phyloP scores from a whole-genome alignment of 2,888 invertebrate species.

The Drosophila melanocephala region DNA sequence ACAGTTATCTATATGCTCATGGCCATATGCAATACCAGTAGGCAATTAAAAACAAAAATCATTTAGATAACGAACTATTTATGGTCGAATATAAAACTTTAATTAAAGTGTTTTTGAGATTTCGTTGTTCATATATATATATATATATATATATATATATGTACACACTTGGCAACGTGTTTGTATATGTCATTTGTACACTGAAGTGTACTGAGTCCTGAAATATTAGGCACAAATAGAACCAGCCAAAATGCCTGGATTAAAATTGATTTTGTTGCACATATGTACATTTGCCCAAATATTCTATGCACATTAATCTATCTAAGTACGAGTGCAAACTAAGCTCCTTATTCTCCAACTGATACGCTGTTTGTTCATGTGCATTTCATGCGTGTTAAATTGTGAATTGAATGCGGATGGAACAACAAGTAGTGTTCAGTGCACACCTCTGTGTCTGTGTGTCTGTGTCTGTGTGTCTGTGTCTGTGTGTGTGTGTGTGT shows the following conservation, averaged over 20 bases:
- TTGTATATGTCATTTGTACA: neutral
- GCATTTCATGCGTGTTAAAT: constrained; percentile 40
- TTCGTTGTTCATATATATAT: neutral
- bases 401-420: constrained; percentile 38
- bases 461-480: neutral
- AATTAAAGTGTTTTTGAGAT: neutral
- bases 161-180: neutral
- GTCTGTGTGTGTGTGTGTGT: neutral
- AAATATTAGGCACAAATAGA: neutral
- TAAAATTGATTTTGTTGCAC: neutral
- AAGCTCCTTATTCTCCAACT: neutral
- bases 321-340: neutral
- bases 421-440: neutral
- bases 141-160: too few species aligned
- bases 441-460: neutral
- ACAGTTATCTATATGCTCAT: neutral
- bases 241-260: neutral
- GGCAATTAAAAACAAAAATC: neutral
- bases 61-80: neutral
- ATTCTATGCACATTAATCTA: neutral
- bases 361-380: constrained; percentile 8
- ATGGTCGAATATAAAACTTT: neutral
- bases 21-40: neutral
- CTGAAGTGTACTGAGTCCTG: neutral
- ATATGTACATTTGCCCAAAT: neutral